A percentile compares a stretch with the other conserved stretches of the same genome.
These are phyloP conservation scores for Archivesica marissinica DNA, from an alignment of 1,140 invertebrate species.

Conservation along the genomic window DNA sequence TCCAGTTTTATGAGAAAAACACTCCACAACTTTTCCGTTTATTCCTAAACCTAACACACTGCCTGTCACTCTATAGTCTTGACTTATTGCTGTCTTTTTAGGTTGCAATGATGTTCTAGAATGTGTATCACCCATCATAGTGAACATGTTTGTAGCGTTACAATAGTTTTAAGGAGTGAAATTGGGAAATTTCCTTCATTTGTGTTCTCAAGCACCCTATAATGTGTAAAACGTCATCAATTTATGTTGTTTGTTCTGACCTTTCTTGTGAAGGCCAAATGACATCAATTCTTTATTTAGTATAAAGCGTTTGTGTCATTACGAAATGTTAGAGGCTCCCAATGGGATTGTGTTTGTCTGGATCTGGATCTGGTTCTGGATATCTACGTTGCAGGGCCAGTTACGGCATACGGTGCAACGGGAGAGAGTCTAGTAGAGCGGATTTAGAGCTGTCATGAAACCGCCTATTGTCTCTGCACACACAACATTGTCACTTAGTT, in stretches of 20 bases:
- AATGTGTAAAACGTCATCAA: conserved; percentile 54
- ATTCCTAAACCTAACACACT: conserved; percentile 98
- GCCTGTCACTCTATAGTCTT: conserved; percentile 97
- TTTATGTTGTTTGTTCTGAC: conserved; percentile 37
- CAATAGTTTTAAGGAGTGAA: background rate
- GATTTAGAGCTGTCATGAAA: too few species aligned
- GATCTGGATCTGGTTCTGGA: too few species aligned
- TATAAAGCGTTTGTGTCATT: background rate
- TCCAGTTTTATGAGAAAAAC: conserved; percentile 87
- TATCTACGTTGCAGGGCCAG: too few species aligned
- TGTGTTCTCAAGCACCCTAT: conserved; percentile 29
- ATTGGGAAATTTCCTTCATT: conserved; percentile 3
- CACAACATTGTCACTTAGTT: too few species aligned
- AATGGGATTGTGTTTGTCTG: background rate
- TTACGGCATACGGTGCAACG: too few species aligned
- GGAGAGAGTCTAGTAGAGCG: too few species aligned
- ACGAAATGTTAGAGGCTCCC: background rate
- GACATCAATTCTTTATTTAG: conserved; percentile 51
- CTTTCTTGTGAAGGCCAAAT: conserved; percentile 8
- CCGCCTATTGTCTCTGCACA: too few species aligned
- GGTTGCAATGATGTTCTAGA: conserved; percentile 75
- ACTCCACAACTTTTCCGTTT: conserved; percentile 94
- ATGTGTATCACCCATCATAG: conserved; percentile 78
- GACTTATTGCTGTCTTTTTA: conserved; percentile 90
- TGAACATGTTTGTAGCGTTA: conserved; percentile 44